Percentiles rank a stretch among this genome's conserved stretches.
Conservation (phyloP, 1,140 invertebrate species). For the Lucilia cuprina region DNA sequence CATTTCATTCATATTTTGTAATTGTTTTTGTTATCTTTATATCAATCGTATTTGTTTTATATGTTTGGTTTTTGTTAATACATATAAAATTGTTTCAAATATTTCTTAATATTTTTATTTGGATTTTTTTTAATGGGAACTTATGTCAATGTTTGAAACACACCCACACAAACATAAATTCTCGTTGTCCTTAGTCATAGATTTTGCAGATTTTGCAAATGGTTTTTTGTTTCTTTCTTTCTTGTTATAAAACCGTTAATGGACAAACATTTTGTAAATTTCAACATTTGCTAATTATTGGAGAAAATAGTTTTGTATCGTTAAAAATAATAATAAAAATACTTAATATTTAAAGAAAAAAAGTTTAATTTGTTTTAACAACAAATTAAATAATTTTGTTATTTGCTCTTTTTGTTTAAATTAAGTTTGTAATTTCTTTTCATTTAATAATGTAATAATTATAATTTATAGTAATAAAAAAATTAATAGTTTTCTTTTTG, state of each 20-base stretch:
- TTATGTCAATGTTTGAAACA: not conserved
- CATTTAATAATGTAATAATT: not conserved
- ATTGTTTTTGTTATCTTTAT: not conserved
- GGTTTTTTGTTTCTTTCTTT: not conserved
- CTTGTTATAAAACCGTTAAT: not conserved
- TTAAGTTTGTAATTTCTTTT: not conserved
- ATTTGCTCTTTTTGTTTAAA: not conserved
- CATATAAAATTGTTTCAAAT: not conserved
- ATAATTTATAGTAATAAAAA: conserved; percentile 5
- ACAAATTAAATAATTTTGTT: not conserved
- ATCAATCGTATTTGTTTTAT: not conserved
- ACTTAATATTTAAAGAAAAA: not conserved
- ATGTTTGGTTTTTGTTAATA: not conserved
- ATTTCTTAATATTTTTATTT: not conserved
- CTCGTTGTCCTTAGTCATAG: not conserved
- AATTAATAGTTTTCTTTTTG: not conserved
- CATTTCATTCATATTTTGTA: not conserved
- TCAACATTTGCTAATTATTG: not conserved
- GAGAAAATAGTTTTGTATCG: not conserved
- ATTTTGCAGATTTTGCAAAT: not conserved
- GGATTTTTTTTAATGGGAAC: not conserved
- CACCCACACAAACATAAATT: not conserved
- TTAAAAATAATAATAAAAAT: not conserved
- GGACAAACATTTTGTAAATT: not conserved
- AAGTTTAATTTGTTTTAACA: not conserved